phyloP scores from a whole-genome alignment of 2,888 invertebrate species.

The Agonopterix arenella region DNA sequence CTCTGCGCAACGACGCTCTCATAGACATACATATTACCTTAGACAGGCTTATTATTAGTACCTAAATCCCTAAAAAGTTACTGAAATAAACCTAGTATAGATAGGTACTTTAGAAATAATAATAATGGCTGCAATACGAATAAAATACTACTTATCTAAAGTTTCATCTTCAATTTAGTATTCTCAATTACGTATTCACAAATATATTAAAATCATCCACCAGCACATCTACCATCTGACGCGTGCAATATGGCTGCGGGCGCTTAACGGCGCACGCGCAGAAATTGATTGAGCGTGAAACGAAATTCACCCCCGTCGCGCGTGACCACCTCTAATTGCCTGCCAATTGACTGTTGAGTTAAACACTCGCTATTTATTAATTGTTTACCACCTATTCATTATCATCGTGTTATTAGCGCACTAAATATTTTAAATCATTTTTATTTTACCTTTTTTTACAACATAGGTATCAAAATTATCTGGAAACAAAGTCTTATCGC shows the following conservation, averaged over 20 bases:
- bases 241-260: conserved; percentile 76
- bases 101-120: too few relatives aligned
- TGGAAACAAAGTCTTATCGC: too few relatives aligned
- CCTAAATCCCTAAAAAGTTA: too few relatives aligned
- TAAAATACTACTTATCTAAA: too few relatives aligned
- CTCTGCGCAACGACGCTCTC: too few relatives aligned
- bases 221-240: conserved; percentile 61
- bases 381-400: conserved; percentile 22
- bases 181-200: conserved; percentile 35
- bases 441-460: too few relatives aligned
- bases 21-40: too few relatives aligned
- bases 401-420: not conserved
- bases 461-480: too few relatives aligned
- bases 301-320: conserved; percentile 70
- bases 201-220: conserved; percentile 37
- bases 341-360: conserved; percentile 53
- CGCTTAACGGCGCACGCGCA: conserved; percentile 69
- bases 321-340: conserved; percentile 57
- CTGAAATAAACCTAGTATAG: too few relatives aligned
- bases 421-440: too few relatives aligned
- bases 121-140: too few relatives aligned
- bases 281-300: conserved; percentile 76
- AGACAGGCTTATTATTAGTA: too few relatives aligned
- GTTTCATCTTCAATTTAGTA: conserved; percentile 7
- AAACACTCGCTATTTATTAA: conserved; percentile 35